Percentiles rank a stretch among this genome's conserved stretches.
phyloP scores from a whole-genome alignment of 2,113 vertebrate species.

The Picathartes gymnocephalus region DNA sequence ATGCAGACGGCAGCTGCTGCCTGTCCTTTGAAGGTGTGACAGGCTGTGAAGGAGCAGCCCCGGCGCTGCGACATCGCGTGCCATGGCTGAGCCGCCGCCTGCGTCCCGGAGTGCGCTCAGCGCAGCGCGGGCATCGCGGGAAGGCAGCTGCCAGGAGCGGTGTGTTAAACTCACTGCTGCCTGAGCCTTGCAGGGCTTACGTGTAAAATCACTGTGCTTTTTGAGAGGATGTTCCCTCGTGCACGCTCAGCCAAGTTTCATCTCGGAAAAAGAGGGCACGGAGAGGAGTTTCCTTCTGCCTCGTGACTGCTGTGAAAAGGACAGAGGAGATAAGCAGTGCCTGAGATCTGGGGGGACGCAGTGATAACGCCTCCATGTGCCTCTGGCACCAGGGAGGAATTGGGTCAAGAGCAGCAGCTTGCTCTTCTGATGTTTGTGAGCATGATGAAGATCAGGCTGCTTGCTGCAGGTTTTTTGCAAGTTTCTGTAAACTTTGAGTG shows the following conservation, averaged over 20 bases:
- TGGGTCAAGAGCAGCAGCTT: background rate
- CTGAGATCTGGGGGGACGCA: background rate
- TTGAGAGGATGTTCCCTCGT: background rate
- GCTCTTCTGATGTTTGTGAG: background rate
- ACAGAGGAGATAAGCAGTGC: background rate
- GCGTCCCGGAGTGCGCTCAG: background rate
- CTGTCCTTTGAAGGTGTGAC: background rate
- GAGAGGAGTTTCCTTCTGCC: background rate
- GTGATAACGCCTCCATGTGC: background rate
- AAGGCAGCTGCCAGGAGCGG: background rate
- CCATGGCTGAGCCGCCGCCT: background rate
- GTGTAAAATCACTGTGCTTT: background rate
- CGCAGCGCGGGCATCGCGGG: background rate
- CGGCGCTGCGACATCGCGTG: conserved; percentile 15
- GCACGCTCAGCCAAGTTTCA: background rate
- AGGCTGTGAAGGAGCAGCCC: background rate
- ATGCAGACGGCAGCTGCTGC: background rate
- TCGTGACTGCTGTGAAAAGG: background rate
- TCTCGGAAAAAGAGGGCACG: background rate
- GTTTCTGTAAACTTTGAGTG: background rate
- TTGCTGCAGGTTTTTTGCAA: background rate
- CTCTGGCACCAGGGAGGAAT: background rate
- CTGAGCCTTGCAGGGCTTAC: background rate
- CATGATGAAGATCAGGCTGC: background rate
- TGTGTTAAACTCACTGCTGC: background rate